A percentile compares a stretch with the other conserved stretches of the same genome.
Evolutionary conservation across 2,113 vertebrate genomes (phyloP).

Genomic region (Arvicanthis niloticus): DNA sequence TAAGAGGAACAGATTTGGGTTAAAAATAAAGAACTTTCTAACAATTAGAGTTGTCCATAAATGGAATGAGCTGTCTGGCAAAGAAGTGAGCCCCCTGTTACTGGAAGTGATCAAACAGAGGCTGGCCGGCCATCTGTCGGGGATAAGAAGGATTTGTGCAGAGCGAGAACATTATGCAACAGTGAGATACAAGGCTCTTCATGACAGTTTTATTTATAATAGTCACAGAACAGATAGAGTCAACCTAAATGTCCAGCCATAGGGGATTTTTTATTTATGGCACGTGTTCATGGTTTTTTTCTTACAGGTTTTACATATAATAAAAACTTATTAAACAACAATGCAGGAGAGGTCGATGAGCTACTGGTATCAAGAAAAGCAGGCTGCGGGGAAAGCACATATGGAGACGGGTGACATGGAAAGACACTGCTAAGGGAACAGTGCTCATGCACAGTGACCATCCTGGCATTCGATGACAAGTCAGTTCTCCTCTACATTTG

Average conservation of each 20-base stretch:
- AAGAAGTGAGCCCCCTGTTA: constrained; percentile 84
- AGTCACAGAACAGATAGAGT: constrained; percentile 65
- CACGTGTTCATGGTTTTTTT: background rate
- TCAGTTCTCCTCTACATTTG: background rate
- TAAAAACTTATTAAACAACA: constrained; percentile 43
- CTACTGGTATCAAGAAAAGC: background rate
- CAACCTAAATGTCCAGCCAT: constrained; percentile 72
- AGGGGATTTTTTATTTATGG: constrained; percentile 59
- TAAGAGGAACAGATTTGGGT: constrained; percentile 81
- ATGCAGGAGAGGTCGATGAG: background rate
- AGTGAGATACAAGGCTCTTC: constrained; percentile 71
- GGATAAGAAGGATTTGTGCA: constrained; percentile 78
- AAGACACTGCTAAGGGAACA: background rate
- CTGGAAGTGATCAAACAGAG: constrained; percentile 85
- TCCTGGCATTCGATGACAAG: background rate
- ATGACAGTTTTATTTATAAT: constrained; percentile 79
- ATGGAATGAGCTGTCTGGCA: constrained; percentile 83
- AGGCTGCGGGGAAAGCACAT: background rate
- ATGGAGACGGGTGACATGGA: background rate
- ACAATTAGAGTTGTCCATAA: constrained; percentile 85
- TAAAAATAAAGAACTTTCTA: constrained; percentile 85
- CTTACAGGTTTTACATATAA: constrained; percentile 44
- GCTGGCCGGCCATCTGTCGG: constrained; percentile 81
- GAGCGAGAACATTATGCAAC: constrained; percentile 79
- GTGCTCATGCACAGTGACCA: background rate